phyloP scores from a whole-genome alignment of 2,113 vertebrate genomes.

The Zonotrichia leucophrys region DNA sequence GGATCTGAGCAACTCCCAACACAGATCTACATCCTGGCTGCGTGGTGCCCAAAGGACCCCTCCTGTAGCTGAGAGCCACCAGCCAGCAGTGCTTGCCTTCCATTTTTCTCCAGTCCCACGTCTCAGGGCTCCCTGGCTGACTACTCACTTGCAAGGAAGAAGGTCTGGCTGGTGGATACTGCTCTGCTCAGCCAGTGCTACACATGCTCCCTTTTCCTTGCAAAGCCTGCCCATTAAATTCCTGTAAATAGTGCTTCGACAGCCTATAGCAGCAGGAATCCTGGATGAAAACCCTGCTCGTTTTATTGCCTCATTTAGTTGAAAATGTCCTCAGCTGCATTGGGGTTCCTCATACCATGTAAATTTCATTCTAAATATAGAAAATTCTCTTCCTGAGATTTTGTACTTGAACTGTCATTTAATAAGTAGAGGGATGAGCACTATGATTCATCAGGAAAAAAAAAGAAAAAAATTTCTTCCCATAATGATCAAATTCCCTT shows the following conservation, averaged over 20 bases:
- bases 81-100: not conserved
- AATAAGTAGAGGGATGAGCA: not conserved
- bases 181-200: not conserved
- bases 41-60: not conserved
- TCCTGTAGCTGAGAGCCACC: not conserved
- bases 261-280: not conserved
- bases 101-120: not conserved
- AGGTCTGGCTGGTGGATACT: not conserved
- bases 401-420: slow-evolving; percentile 31
- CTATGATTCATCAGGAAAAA: not conserved
- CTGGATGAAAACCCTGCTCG: not conserved
- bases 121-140: not conserved
- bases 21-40: not conserved
- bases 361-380: slow-evolving; percentile 7
- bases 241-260: not conserved
- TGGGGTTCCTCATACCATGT: not conserved
- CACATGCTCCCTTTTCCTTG: not conserved
- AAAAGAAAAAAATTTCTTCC: not conserved
- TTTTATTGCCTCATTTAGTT: not conserved
- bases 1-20: not conserved
- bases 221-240: not conserved
- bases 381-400: slow-evolving; percentile 5
- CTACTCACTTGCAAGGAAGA: not conserved
- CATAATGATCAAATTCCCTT: not conserved
- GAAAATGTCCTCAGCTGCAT: not conserved